Evolutionary conservation across 2,797 vertebrate species (phyloP).

Genomic region (Lindbergichthys nudifrons): DNA sequence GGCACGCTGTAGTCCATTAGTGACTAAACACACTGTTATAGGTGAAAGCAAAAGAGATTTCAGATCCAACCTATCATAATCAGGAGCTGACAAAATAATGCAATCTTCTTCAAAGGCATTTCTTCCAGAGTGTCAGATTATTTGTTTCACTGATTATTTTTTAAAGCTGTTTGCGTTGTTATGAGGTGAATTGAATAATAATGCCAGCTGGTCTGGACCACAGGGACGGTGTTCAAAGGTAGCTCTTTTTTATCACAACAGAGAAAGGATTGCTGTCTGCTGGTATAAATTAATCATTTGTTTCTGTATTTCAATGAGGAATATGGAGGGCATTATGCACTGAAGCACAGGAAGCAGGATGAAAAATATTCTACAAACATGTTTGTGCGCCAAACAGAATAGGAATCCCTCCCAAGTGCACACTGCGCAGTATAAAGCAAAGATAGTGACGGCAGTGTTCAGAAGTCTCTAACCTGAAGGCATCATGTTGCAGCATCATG

Average conservation of each 20-base stretch:
- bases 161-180: conserved; percentile 23
- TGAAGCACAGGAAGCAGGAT: background rate
- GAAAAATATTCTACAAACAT: conserved; percentile 6
- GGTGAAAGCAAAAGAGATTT: conserved; percentile 34
- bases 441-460: conserved; percentile 15
- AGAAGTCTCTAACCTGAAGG: conserved; percentile 35
- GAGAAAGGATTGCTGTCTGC: conserved; percentile 9
- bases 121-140: conserved; percentile 19
- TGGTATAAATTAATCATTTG: conserved; percentile 36
- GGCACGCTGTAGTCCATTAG: conserved; percentile 36
- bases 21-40: conserved; percentile 25
- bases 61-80: conserved; percentile 18
- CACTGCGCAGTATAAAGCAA: background rate
- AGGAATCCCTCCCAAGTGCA: conserved; percentile 4
- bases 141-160: conserved; percentile 12
- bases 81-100: conserved; percentile 15
- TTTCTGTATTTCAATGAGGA: conserved; percentile 27
- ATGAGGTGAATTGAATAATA: conserved; percentile 15
- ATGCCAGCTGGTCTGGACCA: conserved; percentile 22
- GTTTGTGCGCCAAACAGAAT: conserved; percentile 1
- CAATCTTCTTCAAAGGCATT: background rate
- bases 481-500: conserved; percentile 20
- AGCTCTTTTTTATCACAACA: conserved; percentile 26
- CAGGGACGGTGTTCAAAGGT: conserved; percentile 26
- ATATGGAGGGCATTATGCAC: background rate